Conservation (phyloP, 2,888 invertebrate species). For the Sinentomon sp. region DNA sequence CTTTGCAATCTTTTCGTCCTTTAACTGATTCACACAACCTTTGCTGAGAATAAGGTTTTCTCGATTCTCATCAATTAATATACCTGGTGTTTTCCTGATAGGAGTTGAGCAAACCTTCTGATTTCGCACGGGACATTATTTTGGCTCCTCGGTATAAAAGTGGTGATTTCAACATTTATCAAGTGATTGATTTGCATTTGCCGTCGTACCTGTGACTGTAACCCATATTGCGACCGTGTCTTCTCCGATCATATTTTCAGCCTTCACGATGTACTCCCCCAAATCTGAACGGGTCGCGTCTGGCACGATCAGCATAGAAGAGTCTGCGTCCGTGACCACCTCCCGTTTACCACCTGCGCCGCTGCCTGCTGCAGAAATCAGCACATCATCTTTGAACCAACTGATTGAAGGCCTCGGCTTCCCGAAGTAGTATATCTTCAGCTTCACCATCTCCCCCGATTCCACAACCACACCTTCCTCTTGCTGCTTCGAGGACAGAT, state of each 20-base stretch:
- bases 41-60: no score
- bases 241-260: conserved; percentile 53
- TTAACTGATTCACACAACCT: no score
- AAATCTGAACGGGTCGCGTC: conserved; percentile 51
- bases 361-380: conserved; percentile 20
- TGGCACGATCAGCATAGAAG: conserved; percentile 45
- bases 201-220: conserved; percentile 37
- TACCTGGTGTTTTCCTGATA: no score
- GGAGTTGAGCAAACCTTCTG: no score
- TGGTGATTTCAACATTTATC: no score
- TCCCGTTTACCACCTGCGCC: neutral
- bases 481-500: conserved; percentile 50
- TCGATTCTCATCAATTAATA: no score
- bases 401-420: conserved; percentile 53
- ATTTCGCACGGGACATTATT: no score
- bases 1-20: no score
- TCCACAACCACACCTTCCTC: conserved; percentile 67
- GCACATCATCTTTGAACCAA: conserved; percentile 57
- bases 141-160: no score
- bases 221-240: conserved; percentile 51
- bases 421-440: conserved; percentile 61
- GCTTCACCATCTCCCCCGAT: conserved; percentile 49
- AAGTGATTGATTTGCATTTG: no score
- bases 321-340: conserved; percentile 20
- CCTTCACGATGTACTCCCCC: conserved; percentile 59